These are phyloP conservation scores for Villa cingulata DNA, from an alignment of 2,888 invertebrate genomes.

Conservation along the genomic window DNA sequence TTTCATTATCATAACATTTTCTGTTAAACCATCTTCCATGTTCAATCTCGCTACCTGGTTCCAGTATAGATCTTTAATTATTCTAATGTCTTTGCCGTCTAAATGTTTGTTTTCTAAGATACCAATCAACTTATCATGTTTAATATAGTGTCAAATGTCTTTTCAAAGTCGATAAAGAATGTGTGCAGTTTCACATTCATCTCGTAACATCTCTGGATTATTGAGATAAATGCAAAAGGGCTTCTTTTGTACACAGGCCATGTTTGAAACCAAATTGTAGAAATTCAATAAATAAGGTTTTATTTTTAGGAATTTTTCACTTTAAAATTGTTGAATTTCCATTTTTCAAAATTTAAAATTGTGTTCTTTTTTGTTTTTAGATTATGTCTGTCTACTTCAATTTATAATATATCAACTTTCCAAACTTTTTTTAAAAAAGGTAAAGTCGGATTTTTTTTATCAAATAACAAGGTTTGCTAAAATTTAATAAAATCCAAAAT, in stretches of 20 bases:
- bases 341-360: too few relatives aligned
- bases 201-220: too few relatives aligned
- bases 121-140: not conserved
- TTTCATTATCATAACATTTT: not conserved
- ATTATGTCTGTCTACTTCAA: too few relatives aligned
- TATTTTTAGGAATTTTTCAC: too few relatives aligned
- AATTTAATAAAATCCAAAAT: too few relatives aligned
- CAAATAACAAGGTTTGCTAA: too few relatives aligned
- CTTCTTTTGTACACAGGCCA: not conserved
- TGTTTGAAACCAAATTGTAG: not conserved
- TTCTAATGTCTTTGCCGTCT: not conserved
- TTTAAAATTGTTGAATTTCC: too few relatives aligned
- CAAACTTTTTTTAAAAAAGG: too few relatives aligned
- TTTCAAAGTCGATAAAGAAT: not conserved
- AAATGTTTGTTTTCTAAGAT: not conserved
- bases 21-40: not conserved
- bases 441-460: too few relatives aligned
- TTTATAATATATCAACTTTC: too few relatives aligned
- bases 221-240: not conserved
- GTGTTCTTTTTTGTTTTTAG: too few relatives aligned
- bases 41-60: not conserved
- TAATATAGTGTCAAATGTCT: not conserved
- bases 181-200: not conserved
- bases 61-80: not conserved
- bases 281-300: too few relatives aligned